These are phyloP conservation scores for Parotocinclus haroldoi DNA, from an alignment of 2,797 vertebrate species.

Conservation along the genomic window DNA sequence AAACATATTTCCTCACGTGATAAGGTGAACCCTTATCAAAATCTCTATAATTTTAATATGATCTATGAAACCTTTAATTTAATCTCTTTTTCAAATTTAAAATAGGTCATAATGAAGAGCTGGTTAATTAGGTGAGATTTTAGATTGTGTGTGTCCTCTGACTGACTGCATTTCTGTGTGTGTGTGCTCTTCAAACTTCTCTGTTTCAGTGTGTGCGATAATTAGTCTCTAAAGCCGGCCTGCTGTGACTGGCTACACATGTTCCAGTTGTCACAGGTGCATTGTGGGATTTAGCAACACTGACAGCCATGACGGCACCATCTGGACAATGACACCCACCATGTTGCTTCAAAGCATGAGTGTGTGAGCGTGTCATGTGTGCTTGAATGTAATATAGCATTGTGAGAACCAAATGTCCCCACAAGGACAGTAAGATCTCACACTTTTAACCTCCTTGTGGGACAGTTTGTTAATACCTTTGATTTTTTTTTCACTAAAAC, in stretches of 20 bases:
- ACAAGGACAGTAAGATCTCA: too few species aligned
- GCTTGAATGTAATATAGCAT: too few species aligned
- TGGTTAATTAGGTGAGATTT: not conserved
- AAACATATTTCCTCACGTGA: too few species aligned
- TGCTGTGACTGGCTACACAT: slow-evolving; percentile 71
- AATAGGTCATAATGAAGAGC: too few species aligned
- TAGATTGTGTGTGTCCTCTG: slow-evolving; percentile 1
- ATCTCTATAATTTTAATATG: too few species aligned
- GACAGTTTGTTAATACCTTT: too few species aligned
- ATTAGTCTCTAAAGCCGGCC: slow-evolving; percentile 69
- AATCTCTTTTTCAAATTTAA: too few species aligned
- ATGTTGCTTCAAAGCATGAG: slow-evolving; percentile 40
- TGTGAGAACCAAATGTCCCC: too few species aligned
- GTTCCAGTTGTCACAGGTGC: slow-evolving; percentile 78
- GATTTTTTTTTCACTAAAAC: too few species aligned
- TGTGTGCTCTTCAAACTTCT: slow-evolving; percentile 54
- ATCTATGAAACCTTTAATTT: too few species aligned
- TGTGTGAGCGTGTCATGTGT: not conserved
- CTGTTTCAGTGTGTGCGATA: slow-evolving; percentile 64
- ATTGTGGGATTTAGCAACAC: slow-evolving; percentile 69
- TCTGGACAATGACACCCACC: slow-evolving; percentile 72
- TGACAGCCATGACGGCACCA: slow-evolving; percentile 75
- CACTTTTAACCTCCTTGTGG: too few species aligned
- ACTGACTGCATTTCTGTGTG: not conserved
- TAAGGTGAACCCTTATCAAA: too few species aligned